Conservation (phyloP, 1,140 invertebrate genomes). For the Drosophila tani region DNA sequence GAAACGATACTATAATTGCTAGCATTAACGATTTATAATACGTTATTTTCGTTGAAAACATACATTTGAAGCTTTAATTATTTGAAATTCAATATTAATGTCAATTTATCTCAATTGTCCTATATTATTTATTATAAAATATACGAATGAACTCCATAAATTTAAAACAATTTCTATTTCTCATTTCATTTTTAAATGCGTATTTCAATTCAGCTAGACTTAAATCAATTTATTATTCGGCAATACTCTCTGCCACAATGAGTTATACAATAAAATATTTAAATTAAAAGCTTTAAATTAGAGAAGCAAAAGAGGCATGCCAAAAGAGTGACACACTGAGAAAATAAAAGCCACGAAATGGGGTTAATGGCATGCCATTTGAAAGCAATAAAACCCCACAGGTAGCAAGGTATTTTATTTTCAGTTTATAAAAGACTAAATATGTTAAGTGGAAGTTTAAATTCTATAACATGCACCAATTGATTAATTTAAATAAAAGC, state of each 20-base stretch:
- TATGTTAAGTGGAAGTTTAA: neutral
- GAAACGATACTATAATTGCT: too few relatives aligned
- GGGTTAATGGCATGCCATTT: slow-evolving; percentile 19
- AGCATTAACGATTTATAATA: too few relatives aligned
- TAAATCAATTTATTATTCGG: neutral
- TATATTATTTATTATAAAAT: neutral
- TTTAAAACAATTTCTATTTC: neutral
- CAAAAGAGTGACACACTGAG: slow-evolving; percentile 3
- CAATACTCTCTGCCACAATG: neutral
- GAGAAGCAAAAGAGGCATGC: neutral
- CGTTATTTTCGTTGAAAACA: too few relatives aligned
- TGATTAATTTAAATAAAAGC: neutral
- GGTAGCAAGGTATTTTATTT: neutral
- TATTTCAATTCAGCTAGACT: neutral
- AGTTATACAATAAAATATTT: slow-evolving; percentile 10
- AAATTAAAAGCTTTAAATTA: slow-evolving; percentile 7
- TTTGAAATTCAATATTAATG: too few relatives aligned
- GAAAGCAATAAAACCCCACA: slow-evolving; percentile 4
- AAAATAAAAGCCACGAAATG: neutral
- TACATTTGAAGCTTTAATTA: too few relatives aligned
- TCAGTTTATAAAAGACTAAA: neutral
- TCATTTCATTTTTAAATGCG: neutral
- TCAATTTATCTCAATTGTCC: too few relatives aligned
- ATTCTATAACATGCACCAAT: neutral
- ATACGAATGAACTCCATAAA: neutral